Evolutionary conservation across 1,140 invertebrate genomes (phyloP).

Genomic region (Zaprionus kolodkinae): DNA sequence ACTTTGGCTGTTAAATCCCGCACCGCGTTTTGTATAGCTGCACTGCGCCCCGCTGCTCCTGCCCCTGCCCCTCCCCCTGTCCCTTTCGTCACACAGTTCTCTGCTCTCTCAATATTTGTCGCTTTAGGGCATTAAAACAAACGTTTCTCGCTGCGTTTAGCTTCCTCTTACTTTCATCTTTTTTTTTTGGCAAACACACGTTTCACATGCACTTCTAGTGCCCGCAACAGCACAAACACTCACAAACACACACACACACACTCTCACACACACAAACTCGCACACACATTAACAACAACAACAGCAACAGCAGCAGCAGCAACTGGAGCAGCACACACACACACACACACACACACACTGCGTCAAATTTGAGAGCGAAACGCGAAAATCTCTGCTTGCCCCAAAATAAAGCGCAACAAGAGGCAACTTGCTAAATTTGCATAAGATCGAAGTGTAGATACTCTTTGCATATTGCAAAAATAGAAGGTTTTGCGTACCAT

Average conservation of each 20-base stretch:
- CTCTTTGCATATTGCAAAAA: neutral
- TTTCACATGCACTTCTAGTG: conserved; percentile 71
- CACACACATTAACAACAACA: conserved; percentile 31
- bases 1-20: conserved; percentile 76
- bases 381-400: conserved; percentile 72
- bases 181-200: conserved; percentile 47
- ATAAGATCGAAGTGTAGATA: conserved; percentile 1
- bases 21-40: conserved; percentile 63
- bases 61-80: neutral
- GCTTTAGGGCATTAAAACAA: conserved; percentile 81
- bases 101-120: conserved; percentile 74
- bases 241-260: conserved; percentile 25
- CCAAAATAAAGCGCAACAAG: conserved; percentile 70
- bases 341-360: conserved; percentile 13
- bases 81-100: conserved; percentile 1
- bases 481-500: too few relatives aligned
- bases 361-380: conserved; percentile 64
- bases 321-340: conserved; percentile 13
- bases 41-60: neutral
- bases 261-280: conserved; percentile 15
- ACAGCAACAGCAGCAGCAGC: conserved; percentile 14
- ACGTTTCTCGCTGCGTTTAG: conserved; percentile 72
- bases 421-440: conserved; percentile 17
- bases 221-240: conserved; percentile 41
- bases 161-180: conserved; percentile 30